phyloP scores from a whole-genome alignment of 2,888 invertebrate genomes.

The Lochmaea capreae region DNA sequence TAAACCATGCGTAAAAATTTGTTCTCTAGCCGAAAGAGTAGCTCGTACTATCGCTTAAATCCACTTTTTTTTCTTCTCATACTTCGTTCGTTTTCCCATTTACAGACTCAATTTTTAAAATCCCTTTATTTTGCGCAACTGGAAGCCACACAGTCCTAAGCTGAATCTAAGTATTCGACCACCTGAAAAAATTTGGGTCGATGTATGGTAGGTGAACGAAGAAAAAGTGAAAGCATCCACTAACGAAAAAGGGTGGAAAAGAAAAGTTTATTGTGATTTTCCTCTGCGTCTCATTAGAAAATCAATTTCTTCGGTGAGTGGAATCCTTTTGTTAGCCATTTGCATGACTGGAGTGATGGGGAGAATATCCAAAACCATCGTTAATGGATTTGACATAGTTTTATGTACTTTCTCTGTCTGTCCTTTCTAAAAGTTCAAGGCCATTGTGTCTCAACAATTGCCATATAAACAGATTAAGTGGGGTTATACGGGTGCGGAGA shows the following conservation, averaged over 20 bases:
- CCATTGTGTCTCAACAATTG: not conserved
- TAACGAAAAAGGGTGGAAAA: slow-evolving; percentile 7
- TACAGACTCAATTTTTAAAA: not conserved
- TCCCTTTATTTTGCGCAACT: not conserved
- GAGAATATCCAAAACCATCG: not conserved
- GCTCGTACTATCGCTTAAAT: not conserved
- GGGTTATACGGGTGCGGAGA: not conserved
- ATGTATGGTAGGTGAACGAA: not conserved
- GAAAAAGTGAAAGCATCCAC: not conserved
- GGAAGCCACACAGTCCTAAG: not conserved
- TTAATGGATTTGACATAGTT: slow-evolving; percentile 17
- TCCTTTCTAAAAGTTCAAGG: not conserved
- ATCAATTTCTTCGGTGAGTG: slow-evolving; percentile 24
- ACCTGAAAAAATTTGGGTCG: slow-evolving; percentile 1
- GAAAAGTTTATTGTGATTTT: slow-evolving; percentile 30
- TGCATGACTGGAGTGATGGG: slow-evolving; percentile 12
- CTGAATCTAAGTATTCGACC: not conserved
- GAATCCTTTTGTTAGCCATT: slow-evolving; percentile 16
- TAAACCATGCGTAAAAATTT: not conserved
- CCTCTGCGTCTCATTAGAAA: slow-evolving; percentile 30
- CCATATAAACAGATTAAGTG: slow-evolving; percentile 3
- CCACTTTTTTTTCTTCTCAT: not conserved
- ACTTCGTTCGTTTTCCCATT: not conserved
- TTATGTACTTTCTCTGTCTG: not conserved
- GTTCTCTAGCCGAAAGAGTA: not conserved